phyloP scores from a whole-genome alignment of 2,113 vertebrate genomes.

The Sciurus niger region DNA sequence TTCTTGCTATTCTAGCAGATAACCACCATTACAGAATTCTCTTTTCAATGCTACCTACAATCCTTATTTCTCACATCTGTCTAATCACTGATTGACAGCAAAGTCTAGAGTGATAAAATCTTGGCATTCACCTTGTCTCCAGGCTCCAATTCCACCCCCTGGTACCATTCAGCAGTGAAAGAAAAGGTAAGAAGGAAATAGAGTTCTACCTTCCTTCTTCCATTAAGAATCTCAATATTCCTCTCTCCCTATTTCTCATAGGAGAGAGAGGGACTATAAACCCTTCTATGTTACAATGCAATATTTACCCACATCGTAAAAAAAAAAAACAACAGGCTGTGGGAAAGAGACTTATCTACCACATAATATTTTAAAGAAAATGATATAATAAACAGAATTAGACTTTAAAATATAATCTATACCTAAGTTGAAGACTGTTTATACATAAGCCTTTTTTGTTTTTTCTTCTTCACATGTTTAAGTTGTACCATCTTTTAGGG shows the following conservation, averaged over 20 bases:
- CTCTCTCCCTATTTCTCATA: background rate
- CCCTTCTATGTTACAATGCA: background rate
- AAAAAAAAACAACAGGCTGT: background rate
- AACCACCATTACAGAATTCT: background rate
- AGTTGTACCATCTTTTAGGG: background rate
- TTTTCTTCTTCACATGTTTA: background rate
- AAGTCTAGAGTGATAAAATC: background rate
- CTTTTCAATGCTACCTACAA: background rate
- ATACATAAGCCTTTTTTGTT: background rate
- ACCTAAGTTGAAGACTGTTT: constrained; percentile 30
- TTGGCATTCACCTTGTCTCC: background rate
- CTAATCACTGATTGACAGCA: constrained; percentile 9
- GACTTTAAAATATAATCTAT: background rate
- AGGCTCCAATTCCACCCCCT: background rate
- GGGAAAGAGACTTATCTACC: background rate
- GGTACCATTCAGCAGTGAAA: background rate
- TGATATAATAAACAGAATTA: background rate
- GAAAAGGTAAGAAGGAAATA: background rate
- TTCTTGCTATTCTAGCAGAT: background rate
- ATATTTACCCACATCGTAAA: background rate
- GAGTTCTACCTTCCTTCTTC: background rate
- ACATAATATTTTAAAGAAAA: background rate
- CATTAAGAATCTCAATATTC: constrained; percentile 8
- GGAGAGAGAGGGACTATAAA: background rate
- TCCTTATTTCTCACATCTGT: background rate